Conservation (phyloP, 2,797 vertebrate species). For the Gastrophryne carolinensis region DNA sequence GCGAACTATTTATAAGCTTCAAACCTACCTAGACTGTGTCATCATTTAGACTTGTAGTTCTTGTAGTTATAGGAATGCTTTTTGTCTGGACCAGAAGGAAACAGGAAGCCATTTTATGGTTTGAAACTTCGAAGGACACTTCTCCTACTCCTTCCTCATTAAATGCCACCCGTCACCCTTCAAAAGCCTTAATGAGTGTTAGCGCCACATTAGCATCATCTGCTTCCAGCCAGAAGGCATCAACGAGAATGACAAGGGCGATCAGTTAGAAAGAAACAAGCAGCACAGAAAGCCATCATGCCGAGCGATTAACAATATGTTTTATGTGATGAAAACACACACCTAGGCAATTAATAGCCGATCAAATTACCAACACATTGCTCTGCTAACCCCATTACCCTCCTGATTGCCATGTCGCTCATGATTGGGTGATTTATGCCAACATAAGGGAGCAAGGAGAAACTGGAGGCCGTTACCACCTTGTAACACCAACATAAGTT, state of each 20-base stretch:
- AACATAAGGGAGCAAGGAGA: constrained; percentile 1
- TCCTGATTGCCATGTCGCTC: constrained; percentile 29
- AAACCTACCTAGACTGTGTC: not conserved
- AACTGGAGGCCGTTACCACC: not conserved
- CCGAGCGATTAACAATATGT: constrained; percentile 44
- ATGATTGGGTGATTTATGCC: constrained; percentile 21
- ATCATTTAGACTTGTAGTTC: not conserved
- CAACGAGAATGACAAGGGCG: constrained; percentile 41
- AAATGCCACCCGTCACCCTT: constrained; percentile 44
- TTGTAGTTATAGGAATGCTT: not conserved
- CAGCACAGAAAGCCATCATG: constrained; percentile 19
- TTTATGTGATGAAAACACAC: constrained; percentile 44
- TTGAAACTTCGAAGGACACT: constrained; percentile 24
- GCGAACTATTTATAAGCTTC: no score
- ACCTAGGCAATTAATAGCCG: constrained; percentile 39
- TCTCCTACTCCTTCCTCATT: constrained; percentile 30
- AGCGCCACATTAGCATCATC: constrained; percentile 34
- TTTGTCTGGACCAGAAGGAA: not conserved
- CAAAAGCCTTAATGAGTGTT: constrained; percentile 36
- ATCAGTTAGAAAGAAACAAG: constrained; percentile 45
- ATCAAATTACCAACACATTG: constrained; percentile 42
- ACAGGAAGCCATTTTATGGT: not conserved
- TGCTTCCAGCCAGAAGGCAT: constrained; percentile 42
- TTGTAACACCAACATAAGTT: not conserved
- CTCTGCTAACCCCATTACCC: constrained; percentile 35